Percentiles rank a stretch among this genome's conserved stretches.
Evolutionary conservation across 2,888 invertebrate genomes (phyloP).

Genomic region (Iselma pallidipennis): DNA sequence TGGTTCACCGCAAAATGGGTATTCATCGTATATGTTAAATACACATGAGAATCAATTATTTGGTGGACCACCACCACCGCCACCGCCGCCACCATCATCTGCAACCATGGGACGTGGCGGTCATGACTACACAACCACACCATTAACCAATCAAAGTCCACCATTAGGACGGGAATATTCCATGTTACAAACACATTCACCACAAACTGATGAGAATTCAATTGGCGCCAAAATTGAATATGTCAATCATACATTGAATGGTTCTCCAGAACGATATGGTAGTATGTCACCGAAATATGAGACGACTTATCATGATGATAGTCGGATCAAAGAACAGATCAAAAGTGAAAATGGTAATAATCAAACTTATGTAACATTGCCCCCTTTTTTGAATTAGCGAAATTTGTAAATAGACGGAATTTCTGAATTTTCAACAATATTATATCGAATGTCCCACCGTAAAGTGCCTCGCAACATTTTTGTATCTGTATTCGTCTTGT

Average conservation of each 20-base stretch:
- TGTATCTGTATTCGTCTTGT: too few species aligned
- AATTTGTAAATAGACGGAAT: constrained; percentile 33
- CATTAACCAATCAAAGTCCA: constrained; percentile 63
- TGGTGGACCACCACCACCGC: constrained; percentile 51
- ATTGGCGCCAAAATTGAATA: constrained; percentile 56
- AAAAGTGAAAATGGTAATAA: constrained; percentile 52
- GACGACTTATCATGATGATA: constrained; percentile 56
- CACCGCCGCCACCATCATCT: constrained; percentile 52
- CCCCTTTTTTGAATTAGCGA: constrained; percentile 75
- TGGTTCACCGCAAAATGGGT: constrained; percentile 63
- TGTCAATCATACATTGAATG: constrained; percentile 53
- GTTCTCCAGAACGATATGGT: constrained; percentile 63
- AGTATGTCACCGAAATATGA: constrained; percentile 66
- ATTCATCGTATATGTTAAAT: constrained; percentile 66
- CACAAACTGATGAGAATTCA: constrained; percentile 55
- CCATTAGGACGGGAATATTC: constrained; percentile 69
- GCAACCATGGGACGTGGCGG: constrained; percentile 51
- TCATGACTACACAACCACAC: constrained; percentile 63
- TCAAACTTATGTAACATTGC: constrained; percentile 71
- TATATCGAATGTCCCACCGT: too few species aligned
- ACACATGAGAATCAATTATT: constrained; percentile 76
- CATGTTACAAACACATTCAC: constrained; percentile 67
- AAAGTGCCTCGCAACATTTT: too few species aligned
- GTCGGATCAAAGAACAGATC: constrained; percentile 48
- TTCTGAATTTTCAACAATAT: too few species aligned